A percentile compares a stretch with the other conserved stretches of the same genome.
These are phyloP conservation scores for Ectobius pallidus DNA, from an alignment of 2,888 invertebrate species.

Conservation along the genomic window DNA sequence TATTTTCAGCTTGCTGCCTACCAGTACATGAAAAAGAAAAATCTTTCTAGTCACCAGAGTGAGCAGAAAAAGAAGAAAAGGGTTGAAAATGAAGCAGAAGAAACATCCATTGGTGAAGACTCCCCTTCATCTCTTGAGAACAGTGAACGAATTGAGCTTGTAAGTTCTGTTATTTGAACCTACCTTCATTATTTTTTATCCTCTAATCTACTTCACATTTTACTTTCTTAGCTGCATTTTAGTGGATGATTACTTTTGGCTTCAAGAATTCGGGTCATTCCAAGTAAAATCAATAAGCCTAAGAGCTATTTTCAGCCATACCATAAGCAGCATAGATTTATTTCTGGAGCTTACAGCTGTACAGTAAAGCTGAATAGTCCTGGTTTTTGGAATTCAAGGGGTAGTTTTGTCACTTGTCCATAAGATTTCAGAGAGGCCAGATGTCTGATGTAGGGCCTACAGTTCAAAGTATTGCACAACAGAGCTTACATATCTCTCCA, in stretches of 20 bases:
- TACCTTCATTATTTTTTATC: not conserved
- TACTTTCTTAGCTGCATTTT: not conserved
- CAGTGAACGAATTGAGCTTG: not conserved
- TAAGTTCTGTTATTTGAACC: not conserved
- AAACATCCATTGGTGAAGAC: not conserved
- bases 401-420: too few species aligned
- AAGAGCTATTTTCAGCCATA: too few species aligned
- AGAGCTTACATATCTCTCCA: too few species aligned
- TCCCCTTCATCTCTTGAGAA: not conserved
- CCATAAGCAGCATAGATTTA: too few species aligned
- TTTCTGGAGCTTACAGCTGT: too few species aligned
- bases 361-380: too few species aligned
- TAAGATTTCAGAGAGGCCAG: too few species aligned
- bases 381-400: too few species aligned
- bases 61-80: constrained; percentile 1
- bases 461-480: too few species aligned
- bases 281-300: too few species aligned
- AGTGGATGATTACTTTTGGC: not conserved
- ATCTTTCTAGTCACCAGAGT: not conserved
- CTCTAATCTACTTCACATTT: not conserved
- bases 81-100: not conserved
- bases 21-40: constrained; percentile 1
- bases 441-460: too few species aligned
- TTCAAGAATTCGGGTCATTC: too few species aligned
- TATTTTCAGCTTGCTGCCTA: constrained; percentile 4